These are phyloP conservation scores for Pterocles burchelli DNA, from an alignment of 2,113 vertebrate genomes.

Conservation along the genomic window DNA sequence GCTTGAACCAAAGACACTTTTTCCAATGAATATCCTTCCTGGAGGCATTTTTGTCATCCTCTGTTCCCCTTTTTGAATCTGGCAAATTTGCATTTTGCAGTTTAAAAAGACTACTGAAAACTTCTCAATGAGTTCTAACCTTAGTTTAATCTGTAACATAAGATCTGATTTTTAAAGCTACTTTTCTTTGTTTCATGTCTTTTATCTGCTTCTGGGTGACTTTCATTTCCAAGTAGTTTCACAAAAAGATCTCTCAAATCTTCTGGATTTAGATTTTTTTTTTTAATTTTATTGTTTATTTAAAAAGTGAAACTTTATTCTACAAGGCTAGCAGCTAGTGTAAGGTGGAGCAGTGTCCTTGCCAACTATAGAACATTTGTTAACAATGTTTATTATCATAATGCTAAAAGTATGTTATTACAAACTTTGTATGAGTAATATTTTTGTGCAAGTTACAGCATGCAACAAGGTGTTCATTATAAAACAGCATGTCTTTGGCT, in stretches of 20 bases:
- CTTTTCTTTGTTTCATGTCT: not conserved
- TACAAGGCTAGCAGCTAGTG: conserved; percentile 9
- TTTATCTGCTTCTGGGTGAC: not conserved
- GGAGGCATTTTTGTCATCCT: not conserved
- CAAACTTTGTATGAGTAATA: conserved; percentile 64
- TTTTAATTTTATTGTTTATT: not conserved
- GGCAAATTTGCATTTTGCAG: not conserved
- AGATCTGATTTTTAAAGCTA: not conserved
- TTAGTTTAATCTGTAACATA: not conserved
- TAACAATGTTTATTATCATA: conserved; percentile 76
- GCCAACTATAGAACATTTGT: conserved; percentile 48
- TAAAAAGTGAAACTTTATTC: conserved; percentile 59
- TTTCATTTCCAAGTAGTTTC: conserved; percentile 4
- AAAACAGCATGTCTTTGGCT: not conserved
- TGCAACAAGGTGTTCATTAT: conserved; percentile 72
- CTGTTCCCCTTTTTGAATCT: not conserved
- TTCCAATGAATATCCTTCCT: not conserved
- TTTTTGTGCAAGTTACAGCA: conserved; percentile 49
- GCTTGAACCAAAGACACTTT: not conserved
- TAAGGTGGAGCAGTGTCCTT: conserved; percentile 22
- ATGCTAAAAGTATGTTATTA: conserved; percentile 67
- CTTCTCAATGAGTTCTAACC: not conserved
- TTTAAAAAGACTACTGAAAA: not conserved
- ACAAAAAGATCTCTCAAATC: conserved; percentile 28
- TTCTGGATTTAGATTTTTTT: conserved; percentile 24